These are phyloP conservation scores for Diogma glabrata DNA, from an alignment of 2,888 invertebrate genomes.

Conservation along the genomic window DNA sequence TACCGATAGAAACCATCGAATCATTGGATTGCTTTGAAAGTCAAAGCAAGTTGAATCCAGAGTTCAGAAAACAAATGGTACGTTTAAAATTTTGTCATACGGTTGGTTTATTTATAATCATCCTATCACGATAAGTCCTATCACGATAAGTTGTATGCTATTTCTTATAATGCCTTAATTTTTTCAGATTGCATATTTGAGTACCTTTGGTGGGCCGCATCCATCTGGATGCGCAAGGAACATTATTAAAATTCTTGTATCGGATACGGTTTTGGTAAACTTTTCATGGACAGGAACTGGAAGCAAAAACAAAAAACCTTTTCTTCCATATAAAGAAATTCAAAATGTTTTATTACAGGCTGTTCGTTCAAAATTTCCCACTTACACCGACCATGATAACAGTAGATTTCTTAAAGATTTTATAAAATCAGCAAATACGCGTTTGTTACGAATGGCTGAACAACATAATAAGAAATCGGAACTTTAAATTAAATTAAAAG, in stretches of 20 bases:
- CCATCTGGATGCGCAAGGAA: neutral
- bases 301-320: neutral
- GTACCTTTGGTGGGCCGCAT: neutral
- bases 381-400: neutral
- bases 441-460: neutral
- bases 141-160: neutral
- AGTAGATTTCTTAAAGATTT: neutral
- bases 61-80: neutral
- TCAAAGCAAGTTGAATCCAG: neutral
- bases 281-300: neutral
- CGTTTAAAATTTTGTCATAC: neutral
- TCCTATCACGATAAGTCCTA: neutral
- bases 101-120: neutral
- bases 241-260: neutral
- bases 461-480: too few species aligned
- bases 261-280: neutral
- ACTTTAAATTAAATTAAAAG: too few species aligned
- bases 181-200: neutral
- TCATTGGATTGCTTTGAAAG: neutral
- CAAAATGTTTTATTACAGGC: neutral
- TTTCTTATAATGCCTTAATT: neutral
- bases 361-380: neutral
- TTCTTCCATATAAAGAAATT: neutral
- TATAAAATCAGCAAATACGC: neutral
- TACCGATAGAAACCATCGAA: neutral